Evolutionary conservation across 2,888 invertebrate species (phyloP), one percentile per base, ranked within the genome.

Genomic region (Epinotia demarniana): DNA sequence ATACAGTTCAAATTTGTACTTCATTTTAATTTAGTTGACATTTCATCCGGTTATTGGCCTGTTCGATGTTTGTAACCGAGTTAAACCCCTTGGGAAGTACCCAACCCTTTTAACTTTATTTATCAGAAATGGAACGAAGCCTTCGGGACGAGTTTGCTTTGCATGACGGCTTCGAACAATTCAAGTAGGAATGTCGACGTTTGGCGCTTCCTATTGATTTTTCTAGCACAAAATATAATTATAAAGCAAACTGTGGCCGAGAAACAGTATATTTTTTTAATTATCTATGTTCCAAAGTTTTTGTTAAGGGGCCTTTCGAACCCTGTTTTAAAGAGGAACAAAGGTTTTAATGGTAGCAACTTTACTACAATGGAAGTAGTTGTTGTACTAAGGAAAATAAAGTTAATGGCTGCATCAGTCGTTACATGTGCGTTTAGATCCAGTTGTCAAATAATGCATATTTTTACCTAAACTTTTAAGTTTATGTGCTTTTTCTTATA

Each of bases 41-140:
- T 77, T 77, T 70, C 78, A 73, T 80, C 77, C 66, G 80, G 78
- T 79, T 79, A 77, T 78, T 77, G 79, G 73, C 77, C 78, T 66
- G 69, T 78, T 79, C 77, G 79, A 81, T 81, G 81, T 81, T 82
- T 82, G 83, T 78, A 78, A 82, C 83, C 84, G 83, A 86, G 80
- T 85, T 80, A 75, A 62, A 76, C 80, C 84, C 81, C 80, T 75
- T 55, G 80, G 83, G 87, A 85, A 81, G 77, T 79, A 78, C 82
- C 82, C 80, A 83, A 89, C 90, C 90, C 90, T 90, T 91, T 92
- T 88, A 89, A 89, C 86, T 89, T 88, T 86, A 86, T 88, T 90
- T 87, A 89, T 89, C 88, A 87, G 89, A 88, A 90, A 90, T 88
- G 87, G 89, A 86, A 89, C 87, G 84, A 78, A 70, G 83, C 87